phyloP scores from a whole-genome alignment of 2,797 vertebrate genomes.

The Gorsachius magnificus region DNA sequence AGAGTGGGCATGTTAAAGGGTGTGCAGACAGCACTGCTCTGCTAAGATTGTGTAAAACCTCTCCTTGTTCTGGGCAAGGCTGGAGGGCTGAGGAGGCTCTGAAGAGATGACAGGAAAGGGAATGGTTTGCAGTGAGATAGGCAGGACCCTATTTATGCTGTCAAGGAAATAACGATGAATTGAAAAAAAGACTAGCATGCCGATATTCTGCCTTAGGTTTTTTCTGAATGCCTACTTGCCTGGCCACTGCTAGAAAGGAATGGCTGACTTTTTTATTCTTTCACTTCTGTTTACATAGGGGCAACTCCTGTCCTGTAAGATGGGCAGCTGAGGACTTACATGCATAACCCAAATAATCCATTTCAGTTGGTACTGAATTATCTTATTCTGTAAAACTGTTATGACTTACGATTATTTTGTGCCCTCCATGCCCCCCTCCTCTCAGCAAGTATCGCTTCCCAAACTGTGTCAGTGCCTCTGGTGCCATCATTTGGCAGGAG shows the following conservation, averaged over 20 bases:
- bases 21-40: not conserved
- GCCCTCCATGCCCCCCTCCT: not conserved
- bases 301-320: not conserved
- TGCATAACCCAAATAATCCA: not conserved
- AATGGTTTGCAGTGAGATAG: not conserved
- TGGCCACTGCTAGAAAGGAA: not conserved
- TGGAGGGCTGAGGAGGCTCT: not conserved
- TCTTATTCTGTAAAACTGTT: not conserved
- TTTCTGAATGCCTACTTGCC: not conserved
- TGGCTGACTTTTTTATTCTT: not conserved
- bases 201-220: not conserved
- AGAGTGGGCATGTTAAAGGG: not conserved
- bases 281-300: not conserved
- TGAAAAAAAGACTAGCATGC: not conserved
- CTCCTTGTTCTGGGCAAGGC: not conserved
- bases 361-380: not conserved
- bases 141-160: not conserved
- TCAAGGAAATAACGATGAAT: not conserved
- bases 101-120: not conserved
- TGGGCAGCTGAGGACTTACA: not conserved
- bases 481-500: slow-evolving; percentile 31
- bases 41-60: not conserved
- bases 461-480: not conserved
- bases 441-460: not conserved
- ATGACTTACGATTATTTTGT: not conserved